phyloP scores from a whole-genome alignment of 2,113 vertebrate genomes.

The Poeciliopsis turrubarensis region DNA sequence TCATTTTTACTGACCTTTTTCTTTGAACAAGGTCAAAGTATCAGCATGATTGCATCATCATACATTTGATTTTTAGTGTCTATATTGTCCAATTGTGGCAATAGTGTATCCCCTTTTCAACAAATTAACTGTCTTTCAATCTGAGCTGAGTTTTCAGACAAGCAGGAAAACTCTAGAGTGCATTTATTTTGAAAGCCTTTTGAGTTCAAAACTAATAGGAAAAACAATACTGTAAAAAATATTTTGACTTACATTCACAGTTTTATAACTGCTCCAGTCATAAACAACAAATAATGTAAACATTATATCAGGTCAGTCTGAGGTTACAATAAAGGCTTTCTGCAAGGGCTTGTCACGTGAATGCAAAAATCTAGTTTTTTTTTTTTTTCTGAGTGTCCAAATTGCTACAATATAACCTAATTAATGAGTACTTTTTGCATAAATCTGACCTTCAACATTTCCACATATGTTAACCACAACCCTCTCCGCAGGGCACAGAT shows the following conservation, averaged over 20 bases:
- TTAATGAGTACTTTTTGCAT: constrained; percentile 38
- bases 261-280: not conserved
- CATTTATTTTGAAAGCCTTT: no score
- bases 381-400: not conserved
- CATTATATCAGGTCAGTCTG: not conserved
- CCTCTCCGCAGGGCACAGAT: constrained; percentile 59
- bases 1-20: no score
- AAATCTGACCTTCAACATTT: constrained; percentile 40
- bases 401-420: constrained; percentile 5
- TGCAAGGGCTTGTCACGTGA: not conserved
- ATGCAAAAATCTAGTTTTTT: not conserved
- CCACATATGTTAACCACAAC: constrained; percentile 62
- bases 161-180: no score
- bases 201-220: no score
- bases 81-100: no score
- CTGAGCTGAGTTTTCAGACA: no score
- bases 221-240: not conserved
- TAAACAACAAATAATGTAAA: not conserved
- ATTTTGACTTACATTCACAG: not conserved
- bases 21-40: no score
- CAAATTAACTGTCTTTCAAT: no score
- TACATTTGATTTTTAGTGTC: no score
- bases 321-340: not conserved
- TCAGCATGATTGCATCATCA: no score
- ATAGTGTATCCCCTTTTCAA: no score